These are phyloP conservation scores for Homalodisca vitripennis DNA, from an alignment of 1,140 invertebrate genomes.

Conservation along the genomic window DNA sequence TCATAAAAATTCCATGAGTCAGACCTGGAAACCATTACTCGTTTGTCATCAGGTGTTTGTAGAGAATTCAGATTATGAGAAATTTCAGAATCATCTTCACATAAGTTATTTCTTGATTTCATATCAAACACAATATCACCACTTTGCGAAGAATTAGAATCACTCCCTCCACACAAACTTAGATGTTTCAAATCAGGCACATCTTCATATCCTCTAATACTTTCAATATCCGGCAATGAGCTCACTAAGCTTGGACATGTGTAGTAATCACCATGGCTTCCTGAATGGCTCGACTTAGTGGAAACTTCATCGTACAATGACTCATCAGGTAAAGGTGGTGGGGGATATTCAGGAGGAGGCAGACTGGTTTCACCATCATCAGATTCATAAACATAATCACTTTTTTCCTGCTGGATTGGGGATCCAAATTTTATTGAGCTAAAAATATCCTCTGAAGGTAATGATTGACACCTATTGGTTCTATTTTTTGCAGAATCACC, in stretches of 20 bases:
- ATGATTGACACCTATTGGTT: conserved; percentile 46
- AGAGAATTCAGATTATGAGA: neutral
- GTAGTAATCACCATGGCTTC: conserved; percentile 45
- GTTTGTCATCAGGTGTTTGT: conserved; percentile 41
- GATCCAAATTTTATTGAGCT: conserved; percentile 52
- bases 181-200: conserved; percentile 34
- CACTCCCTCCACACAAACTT: conserved; percentile 45
- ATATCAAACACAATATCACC: neutral
- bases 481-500: conserved; percentile 33
- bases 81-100: neutral
- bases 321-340: conserved; percentile 58
- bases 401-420: conserved; percentile 45
- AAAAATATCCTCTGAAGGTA: conserved; percentile 51
- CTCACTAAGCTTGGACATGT: conserved; percentile 41
- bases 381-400: conserved; percentile 38
- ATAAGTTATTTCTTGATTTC: neutral
- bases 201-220: conserved; percentile 38
- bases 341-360: conserved; percentile 57
- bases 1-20: conserved; percentile 60
- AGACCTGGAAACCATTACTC: conserved; percentile 48
- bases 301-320: conserved; percentile 57
- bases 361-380: conserved; percentile 48
- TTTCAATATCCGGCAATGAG: conserved; percentile 45
- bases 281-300: conserved; percentile 49
- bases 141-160: conserved; percentile 50